A percentile compares a stretch with the other conserved stretches of the same genome.
phyloP scores from a whole-genome alignment of 2,888 invertebrate species.

The Trachelus tabidus region DNA sequence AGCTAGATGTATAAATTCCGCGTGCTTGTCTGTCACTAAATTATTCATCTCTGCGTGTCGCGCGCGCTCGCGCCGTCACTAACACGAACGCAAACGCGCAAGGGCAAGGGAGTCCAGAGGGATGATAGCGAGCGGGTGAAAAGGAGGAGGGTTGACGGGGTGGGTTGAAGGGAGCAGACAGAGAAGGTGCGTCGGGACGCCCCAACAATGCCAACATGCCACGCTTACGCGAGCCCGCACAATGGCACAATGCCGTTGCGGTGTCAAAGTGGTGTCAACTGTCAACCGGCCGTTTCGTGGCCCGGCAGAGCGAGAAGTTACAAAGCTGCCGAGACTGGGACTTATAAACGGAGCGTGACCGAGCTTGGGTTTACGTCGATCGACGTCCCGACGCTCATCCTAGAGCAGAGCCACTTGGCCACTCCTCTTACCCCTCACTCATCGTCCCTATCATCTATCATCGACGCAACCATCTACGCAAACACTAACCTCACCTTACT shows the following conservation, averaged over 20 bases:
- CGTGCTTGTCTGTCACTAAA: conserved; percentile 42
- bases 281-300: conserved; percentile 46
- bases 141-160: conserved; percentile 7
- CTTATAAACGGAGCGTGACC: conserved; percentile 1
- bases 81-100: conserved; percentile 2
- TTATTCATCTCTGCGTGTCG: conserved; percentile 45
- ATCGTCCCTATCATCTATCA: no score
- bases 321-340: background rate
- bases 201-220: conserved; percentile 52
- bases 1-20: conserved; percentile 24
- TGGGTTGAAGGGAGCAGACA: conserved; percentile 1
- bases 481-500: no score
- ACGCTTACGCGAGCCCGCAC: conserved; percentile 60
- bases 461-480: no score
- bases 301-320: conserved; percentile 42
- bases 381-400: no score
- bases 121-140: conserved; percentile 18
- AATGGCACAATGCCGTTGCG: conserved; percentile 53
- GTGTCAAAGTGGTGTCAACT: conserved; percentile 64
- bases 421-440: no score
- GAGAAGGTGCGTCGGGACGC: conserved; percentile 31
- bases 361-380: background rate
- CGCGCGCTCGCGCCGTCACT: conserved; percentile 11
- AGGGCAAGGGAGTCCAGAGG: conserved; percentile 19
- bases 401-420: no score